Conservation (phyloP, 2,888 invertebrate genomes). For the Euproctis similis region DNA sequence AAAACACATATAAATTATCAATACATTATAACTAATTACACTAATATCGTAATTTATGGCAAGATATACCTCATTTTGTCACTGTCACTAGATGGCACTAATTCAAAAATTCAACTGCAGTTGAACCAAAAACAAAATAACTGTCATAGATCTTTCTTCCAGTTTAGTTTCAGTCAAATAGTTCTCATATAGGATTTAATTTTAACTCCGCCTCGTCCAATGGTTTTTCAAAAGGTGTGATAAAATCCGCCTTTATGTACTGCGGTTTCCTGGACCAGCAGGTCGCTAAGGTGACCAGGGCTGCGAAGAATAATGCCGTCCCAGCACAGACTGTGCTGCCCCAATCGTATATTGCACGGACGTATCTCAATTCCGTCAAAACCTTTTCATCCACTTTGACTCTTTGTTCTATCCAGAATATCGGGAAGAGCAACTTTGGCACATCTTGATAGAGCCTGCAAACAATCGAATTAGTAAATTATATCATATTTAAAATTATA, state of each 20-base stretch:
- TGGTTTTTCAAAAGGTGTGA: conserved; percentile 29
- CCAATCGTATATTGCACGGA: conserved; percentile 53
- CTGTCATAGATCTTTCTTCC: conserved; percentile 18
- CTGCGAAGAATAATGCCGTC: conserved; percentile 66
- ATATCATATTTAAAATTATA: too few species aligned
- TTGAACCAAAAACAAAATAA: neutral
- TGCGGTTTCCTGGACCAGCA: conserved; percentile 37
- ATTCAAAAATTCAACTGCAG: neutral
- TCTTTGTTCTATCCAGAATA: conserved; percentile 86
- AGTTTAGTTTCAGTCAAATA: conserved; percentile 4
- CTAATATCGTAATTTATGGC: neutral
- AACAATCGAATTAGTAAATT: conserved; percentile 8
- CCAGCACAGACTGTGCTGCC: conserved; percentile 52
- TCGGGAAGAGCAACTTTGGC: conserved; percentile 82
- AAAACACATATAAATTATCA: neutral
- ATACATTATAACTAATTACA: neutral
- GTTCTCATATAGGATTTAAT: conserved; percentile 48
- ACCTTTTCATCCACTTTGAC: conserved; percentile 77
- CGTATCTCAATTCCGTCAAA: conserved; percentile 65
- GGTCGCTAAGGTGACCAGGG: conserved; percentile 57
- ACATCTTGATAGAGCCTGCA: conserved; percentile 80
- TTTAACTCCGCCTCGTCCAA: conserved; percentile 57
- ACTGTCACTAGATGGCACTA: conserved; percentile 1
- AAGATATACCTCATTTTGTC: conserved; percentile 1
- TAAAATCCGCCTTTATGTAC: conserved; percentile 35